Percentiles rank a stretch among this genome's conserved stretches.
Conservation (phyloP, 2,888 invertebrate species). For the Agonopterix heracliana region DNA sequence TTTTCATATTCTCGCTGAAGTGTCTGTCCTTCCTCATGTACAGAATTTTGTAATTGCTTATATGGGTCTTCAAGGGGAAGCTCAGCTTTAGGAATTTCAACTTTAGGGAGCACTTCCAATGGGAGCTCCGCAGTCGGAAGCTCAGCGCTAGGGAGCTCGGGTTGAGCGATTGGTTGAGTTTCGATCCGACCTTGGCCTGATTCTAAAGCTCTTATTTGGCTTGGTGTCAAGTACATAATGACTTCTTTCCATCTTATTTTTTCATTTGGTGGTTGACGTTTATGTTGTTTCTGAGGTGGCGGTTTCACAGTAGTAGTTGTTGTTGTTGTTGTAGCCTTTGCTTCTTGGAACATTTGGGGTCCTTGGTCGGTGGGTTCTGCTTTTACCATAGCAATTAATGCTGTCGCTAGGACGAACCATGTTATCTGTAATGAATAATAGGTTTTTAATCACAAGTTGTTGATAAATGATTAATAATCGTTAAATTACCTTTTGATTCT, state of each 20-base stretch:
- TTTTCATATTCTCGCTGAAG: slow-evolving; percentile 2
- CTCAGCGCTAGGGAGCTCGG: neutral
- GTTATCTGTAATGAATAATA: slow-evolving; percentile 30
- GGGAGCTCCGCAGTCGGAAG: too few relatives aligned
- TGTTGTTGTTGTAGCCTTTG: neutral
- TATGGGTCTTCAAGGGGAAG: neutral
- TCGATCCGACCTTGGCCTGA: slow-evolving; percentile 25
- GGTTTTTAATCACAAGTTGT: too few relatives aligned
- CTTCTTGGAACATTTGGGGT: slow-evolving; percentile 32
- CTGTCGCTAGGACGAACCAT: slow-evolving; percentile 26
- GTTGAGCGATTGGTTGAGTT: slow-evolving; percentile 5
- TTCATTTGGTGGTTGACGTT: slow-evolving; percentile 19
- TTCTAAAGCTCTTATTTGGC: slow-evolving; percentile 47
- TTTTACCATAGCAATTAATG: slow-evolving; percentile 26
- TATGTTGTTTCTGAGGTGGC: slow-evolving; percentile 16
- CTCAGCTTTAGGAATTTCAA: too few relatives aligned
- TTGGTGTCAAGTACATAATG: slow-evolving; percentile 51
- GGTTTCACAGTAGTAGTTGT: too few relatives aligned
- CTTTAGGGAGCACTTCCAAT: too few relatives aligned
- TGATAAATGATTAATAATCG: too few relatives aligned
- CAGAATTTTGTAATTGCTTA: neutral
- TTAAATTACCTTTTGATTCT: too few relatives aligned
- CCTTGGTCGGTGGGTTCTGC: slow-evolving; percentile 33
- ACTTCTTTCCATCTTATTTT: slow-evolving; percentile 35
- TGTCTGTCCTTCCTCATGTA: neutral